Conservation (phyloP, 2,888 invertebrate species). For the Sicus ferrugineus region DNA sequence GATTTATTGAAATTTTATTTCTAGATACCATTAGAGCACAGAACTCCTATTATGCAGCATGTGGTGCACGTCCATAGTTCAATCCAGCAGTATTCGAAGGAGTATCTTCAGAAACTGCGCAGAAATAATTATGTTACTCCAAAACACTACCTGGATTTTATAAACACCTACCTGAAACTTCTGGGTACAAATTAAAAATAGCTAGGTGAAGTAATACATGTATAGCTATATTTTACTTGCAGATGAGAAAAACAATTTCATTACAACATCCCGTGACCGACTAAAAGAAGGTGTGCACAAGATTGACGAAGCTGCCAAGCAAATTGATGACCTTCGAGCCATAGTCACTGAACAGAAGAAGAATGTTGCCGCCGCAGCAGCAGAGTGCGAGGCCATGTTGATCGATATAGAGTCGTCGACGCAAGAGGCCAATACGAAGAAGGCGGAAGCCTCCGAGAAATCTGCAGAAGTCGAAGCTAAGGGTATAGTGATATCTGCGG, state of each 20-base stretch:
- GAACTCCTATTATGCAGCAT: constrained; percentile 79
- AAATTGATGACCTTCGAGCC: constrained; percentile 80
- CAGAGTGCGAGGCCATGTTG: constrained; percentile 80
- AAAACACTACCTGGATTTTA: constrained; percentile 89
- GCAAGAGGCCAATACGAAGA: constrained; percentile 77
- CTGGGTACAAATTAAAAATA: constrained; percentile 67
- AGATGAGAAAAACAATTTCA: constrained; percentile 61
- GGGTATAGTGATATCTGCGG: constrained; percentile 78
- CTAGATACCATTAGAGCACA: constrained; percentile 73
- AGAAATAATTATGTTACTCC: constrained; percentile 90
- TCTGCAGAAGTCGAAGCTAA: constrained; percentile 84
- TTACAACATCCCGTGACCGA: constrained; percentile 58
- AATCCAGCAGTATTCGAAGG: constrained; percentile 74
- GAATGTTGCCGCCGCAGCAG: constrained; percentile 82
- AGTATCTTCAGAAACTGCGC: constrained; percentile 77
- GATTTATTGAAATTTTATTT: no score
- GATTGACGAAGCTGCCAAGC: constrained; percentile 86
- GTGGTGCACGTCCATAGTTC: constrained; percentile 86
- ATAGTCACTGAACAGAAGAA: constrained; percentile 84
- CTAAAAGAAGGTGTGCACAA: constrained; percentile 61
- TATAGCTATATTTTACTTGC: constrained; percentile 36
- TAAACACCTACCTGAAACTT: constrained; percentile 79
- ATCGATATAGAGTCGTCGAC: constrained; percentile 79
- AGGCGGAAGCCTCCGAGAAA: constrained; percentile 80
- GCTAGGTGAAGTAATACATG: not conserved